Base-by-base conservation (phyloP, 2,888 invertebrate genomes). In the Thymelicus lineola region DNA sequence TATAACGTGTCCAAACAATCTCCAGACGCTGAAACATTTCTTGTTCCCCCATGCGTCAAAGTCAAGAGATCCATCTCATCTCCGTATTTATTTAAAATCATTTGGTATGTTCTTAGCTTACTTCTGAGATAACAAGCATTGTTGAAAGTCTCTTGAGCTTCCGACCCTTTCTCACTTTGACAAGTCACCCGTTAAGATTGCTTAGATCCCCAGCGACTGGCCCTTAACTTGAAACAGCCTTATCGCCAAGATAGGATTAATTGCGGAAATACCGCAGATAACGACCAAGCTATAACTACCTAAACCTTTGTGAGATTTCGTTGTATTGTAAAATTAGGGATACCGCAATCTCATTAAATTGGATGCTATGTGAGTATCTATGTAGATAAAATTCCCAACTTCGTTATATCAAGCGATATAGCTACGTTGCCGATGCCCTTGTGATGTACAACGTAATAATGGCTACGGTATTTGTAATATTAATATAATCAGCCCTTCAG, bases 131-230 rank as follows among this genome's bases (percentile, higher is more conserved):
- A 93, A 93, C 93, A 91, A 91, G 93, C 91, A 92, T 93, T 93
- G 93, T 93, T 92, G 92, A 92, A 90, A 91, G 88, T 91, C 91
- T 90, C 91, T 88, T 85, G 87, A 90, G 91, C 83, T 86, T 85
- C 87, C 88, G 91, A 91, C 92, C 93, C 91, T 93, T 91, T 88
- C 89, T 87, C 86, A 84, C 93, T 93, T 93, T 93, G 93, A 92
- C 91, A 90, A 93, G 90, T 92, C 91, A 91, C 86, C 90, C 92
- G 92, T 93, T 88, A 92, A 93, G 92, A 92, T 93, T 92, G 93
- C 92, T 91, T 91, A 91, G 92, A 93, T 92, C 93, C 91, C 90
- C 77, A 85, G 87, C 80, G 87, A 86, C 89, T 88, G 88, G 89
- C 87, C 90, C 91, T 91, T 88, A 89, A 90, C 87, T 91, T 86